Conservation (phyloP, 2,113 vertebrate species). For the Verasper variegatus region DNA sequence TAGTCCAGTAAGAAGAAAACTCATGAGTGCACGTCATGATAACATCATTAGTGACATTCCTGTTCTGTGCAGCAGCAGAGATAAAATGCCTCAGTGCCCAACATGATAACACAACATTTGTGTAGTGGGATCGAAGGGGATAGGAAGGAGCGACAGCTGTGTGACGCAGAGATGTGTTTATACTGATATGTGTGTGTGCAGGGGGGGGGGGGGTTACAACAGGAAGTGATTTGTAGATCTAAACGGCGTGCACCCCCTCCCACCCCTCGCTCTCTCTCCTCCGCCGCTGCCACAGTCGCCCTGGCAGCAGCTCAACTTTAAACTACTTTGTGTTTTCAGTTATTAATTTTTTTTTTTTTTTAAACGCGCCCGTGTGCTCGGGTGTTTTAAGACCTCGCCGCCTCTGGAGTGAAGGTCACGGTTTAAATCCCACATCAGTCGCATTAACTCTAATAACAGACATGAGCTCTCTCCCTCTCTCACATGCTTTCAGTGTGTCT, state of each 20-base stretch:
- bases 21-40: constrained; percentile 2
- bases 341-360: constrained; percentile 15
- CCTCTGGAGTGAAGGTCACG: constrained; percentile 50
- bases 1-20: not conserved
- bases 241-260: constrained; percentile 10
- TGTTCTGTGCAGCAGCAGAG: constrained; percentile 1
- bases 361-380: constrained; percentile 8
- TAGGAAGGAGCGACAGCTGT: constrained; percentile 8
- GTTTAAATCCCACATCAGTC: constrained; percentile 44
- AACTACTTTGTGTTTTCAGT: constrained; percentile 33
- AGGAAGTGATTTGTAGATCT: constrained; percentile 57
- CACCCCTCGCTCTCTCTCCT: not conserved
- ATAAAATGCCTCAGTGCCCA: constrained; percentile 11
- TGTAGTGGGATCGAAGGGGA: not conserved
- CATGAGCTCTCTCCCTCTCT: not conserved
- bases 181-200: not conserved
- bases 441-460: constrained; percentile 30
- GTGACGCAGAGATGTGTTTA: constrained; percentile 17
- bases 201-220: constrained; percentile 18
- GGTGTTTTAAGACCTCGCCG: constrained; percentile 27
- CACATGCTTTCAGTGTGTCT: no score
- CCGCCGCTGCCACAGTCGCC: not conserved
- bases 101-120: not conserved
- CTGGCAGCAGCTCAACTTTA: constrained; percentile 10
- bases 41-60: constrained; percentile 42